phyloP scores from a whole-genome alignment of 2,888 invertebrate species.

The Sphecodes monilicornis region DNA sequence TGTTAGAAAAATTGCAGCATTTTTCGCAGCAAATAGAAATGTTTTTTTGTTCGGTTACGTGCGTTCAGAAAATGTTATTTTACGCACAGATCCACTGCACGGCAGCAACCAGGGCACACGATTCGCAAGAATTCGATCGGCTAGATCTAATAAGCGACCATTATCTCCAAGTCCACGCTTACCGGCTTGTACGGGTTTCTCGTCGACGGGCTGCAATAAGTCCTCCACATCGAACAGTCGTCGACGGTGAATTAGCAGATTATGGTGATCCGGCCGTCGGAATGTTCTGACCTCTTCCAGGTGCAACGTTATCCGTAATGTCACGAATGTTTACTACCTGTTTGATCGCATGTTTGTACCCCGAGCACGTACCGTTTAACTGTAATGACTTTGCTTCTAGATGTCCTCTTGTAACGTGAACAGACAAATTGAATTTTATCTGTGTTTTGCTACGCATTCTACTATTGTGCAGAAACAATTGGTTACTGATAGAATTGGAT shows the following conservation, averaged over 20 bases:
- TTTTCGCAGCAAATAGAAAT: too few species aligned
- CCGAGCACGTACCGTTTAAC: not conserved
- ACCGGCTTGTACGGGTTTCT: conserved; percentile 5
- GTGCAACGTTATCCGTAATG: conserved; percentile 3
- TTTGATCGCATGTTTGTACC: not conserved
- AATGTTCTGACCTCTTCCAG: not conserved
- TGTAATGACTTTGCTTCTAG: not conserved
- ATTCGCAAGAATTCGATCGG: conserved; percentile 5
- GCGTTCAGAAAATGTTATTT: not conserved
- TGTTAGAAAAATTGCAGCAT: too few species aligned
- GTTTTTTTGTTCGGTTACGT: too few species aligned
- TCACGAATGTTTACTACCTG: conserved; percentile 6
- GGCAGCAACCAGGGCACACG: not conserved
- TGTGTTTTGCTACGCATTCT: not conserved
- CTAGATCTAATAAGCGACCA: conserved; percentile 16
- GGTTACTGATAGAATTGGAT: not conserved
- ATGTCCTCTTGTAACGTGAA: not conserved
- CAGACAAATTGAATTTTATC: not conserved
- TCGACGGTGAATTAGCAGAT: conserved; percentile 7
- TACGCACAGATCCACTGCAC: not conserved
- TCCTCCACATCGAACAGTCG: not conserved
- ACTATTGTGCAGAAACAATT: not conserved
- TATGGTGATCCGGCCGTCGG: not conserved
- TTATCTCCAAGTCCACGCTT: conserved; percentile 1
- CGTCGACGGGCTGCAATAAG: not conserved